Evolutionary conservation across 2,888 invertebrate species (phyloP), one percentile per base, ranked within the genome.

Genomic region (Nephrotoma appendiculata): DNA sequence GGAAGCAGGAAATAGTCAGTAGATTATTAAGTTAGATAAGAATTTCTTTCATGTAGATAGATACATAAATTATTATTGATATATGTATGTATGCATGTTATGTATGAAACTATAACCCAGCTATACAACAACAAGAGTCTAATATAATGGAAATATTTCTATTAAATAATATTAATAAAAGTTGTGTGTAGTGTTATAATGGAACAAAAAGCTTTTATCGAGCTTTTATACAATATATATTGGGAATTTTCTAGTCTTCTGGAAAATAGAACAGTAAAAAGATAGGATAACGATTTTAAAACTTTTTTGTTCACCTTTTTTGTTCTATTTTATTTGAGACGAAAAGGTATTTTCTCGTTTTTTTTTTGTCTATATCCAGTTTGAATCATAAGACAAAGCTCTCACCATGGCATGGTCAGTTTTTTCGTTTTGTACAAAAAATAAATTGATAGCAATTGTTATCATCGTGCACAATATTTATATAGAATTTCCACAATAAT

Each of bases 1-100:
- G 84, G 84, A 84, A 84, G 12, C 7, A 84, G 84, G 84, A 84
- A 84, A 84, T 84, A 84, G 84, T 84, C 84, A 84, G 84, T 84
- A 42, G 84, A 84, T 84, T 84, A 84, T 84, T 42, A 84, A 84
- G n/a, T 43, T 42, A 84, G 84, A 84, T 84, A 84, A 43, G 42
- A 84, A 71, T 31, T 31, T 71, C 52, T 15, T n/a, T 52, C 15
- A 31, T 71, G 31, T 9, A 71, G 9, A 71, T 19, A 71, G 19
- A 71, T 71, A 71, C 71, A 71, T 71, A 71, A 71, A 71, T 71
- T 71, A 71, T 71, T 71, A 71, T 71, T 71, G 71, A 71, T 71
- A 71, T 71, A 71, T 71, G 31, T 71, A 71, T 71, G 9, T 44
- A 44, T 44, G 11, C 5, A 44, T 44, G 11, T 44, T n/a, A 44